Evolutionary conservation across 64 coral and sea anemone genomes (phyloP).

Genomic region (Orbicella faveolata): DNA sequence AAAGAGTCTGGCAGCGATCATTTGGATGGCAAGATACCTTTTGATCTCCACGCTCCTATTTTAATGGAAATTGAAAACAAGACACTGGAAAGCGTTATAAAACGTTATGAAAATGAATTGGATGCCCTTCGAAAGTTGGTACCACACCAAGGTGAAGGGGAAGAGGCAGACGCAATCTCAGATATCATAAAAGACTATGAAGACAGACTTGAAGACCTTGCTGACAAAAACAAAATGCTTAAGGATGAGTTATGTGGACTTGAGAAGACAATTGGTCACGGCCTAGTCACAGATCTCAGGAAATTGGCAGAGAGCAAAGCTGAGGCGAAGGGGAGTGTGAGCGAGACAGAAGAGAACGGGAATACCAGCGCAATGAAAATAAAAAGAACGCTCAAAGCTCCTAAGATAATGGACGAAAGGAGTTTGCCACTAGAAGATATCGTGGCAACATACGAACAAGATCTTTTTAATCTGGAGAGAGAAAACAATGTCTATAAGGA

Average conservation of each 20-base stretch:
- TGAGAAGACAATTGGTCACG: not conserved
- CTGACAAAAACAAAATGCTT: not conserved
- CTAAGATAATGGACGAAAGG: not conserved
- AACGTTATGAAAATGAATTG: slow-evolving; percentile 14
- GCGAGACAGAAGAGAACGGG: not conserved
- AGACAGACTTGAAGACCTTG: not conserved
- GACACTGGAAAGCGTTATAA: slow-evolving; percentile 9
- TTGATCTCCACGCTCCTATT: not conserved
- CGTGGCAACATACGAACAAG: slow-evolving; percentile 28
- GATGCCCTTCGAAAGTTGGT: not conserved
- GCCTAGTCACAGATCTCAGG: not conserved
- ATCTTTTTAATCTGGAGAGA: slow-evolving; percentile 19
- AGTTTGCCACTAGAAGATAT: slow-evolving; percentile 16
- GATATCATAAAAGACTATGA: slow-evolving; percentile 2
- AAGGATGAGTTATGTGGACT: not conserved
- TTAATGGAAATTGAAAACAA: not conserved
- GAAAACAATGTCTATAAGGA: not conserved
- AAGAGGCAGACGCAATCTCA: not conserved
- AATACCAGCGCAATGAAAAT: not conserved
- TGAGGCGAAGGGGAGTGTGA: not conserved
- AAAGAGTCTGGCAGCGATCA: not conserved
- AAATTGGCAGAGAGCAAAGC: not conserved
- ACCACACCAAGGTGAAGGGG: not conserved
- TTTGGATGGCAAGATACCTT: not conserved
- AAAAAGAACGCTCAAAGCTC: not conserved